These are phyloP conservation scores for Piezodorus guildinii DNA, from an alignment of 1,140 invertebrate species.

Conservation along the genomic window DNA sequence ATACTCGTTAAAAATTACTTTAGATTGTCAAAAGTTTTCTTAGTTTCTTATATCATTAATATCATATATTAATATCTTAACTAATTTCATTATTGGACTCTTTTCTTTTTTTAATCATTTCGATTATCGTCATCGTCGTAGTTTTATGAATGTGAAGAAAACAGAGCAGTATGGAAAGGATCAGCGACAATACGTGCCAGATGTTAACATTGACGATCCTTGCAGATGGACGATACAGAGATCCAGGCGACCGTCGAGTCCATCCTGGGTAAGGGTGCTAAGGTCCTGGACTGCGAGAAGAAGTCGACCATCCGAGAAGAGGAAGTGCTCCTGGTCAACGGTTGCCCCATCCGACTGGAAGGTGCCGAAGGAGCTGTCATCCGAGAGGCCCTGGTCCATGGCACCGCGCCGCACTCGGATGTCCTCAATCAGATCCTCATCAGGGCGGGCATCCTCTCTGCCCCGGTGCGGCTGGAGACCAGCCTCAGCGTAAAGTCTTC, in stretches of 20 bases:
- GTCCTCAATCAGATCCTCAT: constrained; percentile 57
- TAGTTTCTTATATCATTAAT: too few relatives aligned
- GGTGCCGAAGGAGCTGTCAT: constrained; percentile 57
- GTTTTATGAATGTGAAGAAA: too few relatives aligned
- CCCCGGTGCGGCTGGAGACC: constrained; percentile 59
- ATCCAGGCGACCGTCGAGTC: constrained; percentile 67
- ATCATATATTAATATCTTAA: too few relatives aligned
- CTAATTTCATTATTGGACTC: too few relatives aligned
- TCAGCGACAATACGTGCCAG: too few relatives aligned
- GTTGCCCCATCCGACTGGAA: constrained; percentile 54
- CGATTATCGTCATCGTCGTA: too few relatives aligned
- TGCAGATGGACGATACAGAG: constrained; percentile 54
- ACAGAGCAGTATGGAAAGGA: too few relatives aligned
- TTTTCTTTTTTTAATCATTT: too few relatives aligned
- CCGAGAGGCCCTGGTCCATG: constrained; percentile 54
- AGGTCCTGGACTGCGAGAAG: constrained; percentile 64
- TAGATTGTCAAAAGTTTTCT: too few relatives aligned
- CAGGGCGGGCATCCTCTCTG: constrained; percentile 39
- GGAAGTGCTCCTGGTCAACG: constrained; percentile 62
- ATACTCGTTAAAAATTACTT: too few relatives aligned
- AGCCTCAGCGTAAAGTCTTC: constrained; percentile 60
- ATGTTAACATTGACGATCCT: not conserved
- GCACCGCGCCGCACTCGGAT: constrained; percentile 58
- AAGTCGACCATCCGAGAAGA: constrained; percentile 58
- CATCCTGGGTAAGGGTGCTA: constrained; percentile 58